Evolutionary conservation across 2,888 invertebrate species (phyloP).

Genomic region (Nephrotoma flavescens): DNA sequence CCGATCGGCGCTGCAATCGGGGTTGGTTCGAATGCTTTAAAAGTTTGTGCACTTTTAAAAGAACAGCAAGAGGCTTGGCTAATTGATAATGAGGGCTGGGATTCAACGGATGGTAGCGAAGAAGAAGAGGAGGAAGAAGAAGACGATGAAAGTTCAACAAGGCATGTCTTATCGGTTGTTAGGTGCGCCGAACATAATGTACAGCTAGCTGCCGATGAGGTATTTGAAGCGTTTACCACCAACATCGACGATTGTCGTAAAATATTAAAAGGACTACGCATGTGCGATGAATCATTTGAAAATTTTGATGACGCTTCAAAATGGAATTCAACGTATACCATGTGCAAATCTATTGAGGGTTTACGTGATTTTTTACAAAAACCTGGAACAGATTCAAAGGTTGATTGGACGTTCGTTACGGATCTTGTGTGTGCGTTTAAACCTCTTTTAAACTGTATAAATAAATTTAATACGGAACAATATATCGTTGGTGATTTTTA

Average conservation of each 20-base stretch:
- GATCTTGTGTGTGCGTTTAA: conserved; percentile 1
- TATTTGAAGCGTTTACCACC: conserved; percentile 4
- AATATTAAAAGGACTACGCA: neutral
- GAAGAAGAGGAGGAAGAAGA: neutral
- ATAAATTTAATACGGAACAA: neutral
- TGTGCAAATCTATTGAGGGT: conserved; percentile 6
- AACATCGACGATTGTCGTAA: conserved; percentile 7
- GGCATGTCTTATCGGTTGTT: conserved; percentile 4
- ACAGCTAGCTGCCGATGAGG: conserved; percentile 8
- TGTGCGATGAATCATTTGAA: neutral
- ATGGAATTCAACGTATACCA: conserved; percentile 10
- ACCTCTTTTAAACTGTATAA: neutral
- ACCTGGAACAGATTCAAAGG: neutral
- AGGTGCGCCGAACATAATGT: conserved; percentile 7
- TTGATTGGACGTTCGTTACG: neutral
- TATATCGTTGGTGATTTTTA: neutral
- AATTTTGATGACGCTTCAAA: conserved; percentile 5
- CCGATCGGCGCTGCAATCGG: conserved; percentile 6
- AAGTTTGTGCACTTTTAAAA: conserved; percentile 7
- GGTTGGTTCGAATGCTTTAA: conserved; percentile 10
- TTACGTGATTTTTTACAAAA: neutral
- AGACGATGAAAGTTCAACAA: neutral
- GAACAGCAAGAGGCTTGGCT: conserved; percentile 2
- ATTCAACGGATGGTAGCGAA: neutral
- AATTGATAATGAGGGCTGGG: neutral